Evolutionary conservation across 1,140 invertebrate species (phyloP).

Genomic region (Zaprionus inermis): DNA sequence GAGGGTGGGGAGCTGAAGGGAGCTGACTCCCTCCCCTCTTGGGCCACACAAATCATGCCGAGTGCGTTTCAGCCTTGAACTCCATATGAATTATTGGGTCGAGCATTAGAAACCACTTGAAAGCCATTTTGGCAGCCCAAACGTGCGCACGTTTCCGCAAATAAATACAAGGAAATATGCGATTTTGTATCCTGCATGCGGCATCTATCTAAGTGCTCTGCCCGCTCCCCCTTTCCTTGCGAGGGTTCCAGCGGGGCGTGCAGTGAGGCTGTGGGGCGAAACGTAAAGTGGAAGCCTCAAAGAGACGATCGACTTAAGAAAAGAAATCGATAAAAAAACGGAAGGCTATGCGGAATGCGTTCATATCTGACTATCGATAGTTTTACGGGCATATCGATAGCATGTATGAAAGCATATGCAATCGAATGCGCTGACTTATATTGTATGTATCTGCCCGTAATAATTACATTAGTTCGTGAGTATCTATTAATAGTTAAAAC

Average conservation of each 20-base stretch:
- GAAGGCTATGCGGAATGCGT: background rate
- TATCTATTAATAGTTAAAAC: background rate
- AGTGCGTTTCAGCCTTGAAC: constrained; percentile 62
- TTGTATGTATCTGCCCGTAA: no score
- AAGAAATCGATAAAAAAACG: background rate
- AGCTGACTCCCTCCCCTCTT: background rate
- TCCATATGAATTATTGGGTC: constrained; percentile 55
- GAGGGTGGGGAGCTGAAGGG: no score
- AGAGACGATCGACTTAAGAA: background rate
- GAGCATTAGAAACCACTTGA: constrained; percentile 45
- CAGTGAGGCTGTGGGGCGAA: background rate
- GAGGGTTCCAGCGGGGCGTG: background rate
- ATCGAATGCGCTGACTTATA: background rate
- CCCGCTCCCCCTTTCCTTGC: background rate
- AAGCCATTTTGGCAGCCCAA: constrained; percentile 67
- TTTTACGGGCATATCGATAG: background rate
- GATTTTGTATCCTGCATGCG: constrained; percentile 3
- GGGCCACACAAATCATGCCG: constrained; percentile 46
- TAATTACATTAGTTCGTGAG: no score
- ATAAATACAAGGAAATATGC: constrained; percentile 27
- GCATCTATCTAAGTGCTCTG: constrained; percentile 28
- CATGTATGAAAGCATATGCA: background rate
- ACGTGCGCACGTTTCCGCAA: constrained; percentile 46
- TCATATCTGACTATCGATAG: background rate
- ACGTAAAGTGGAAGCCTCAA: background rate